Percentiles rank a stretch among this genome's conserved stretches.
Evolutionary conservation across 2,888 invertebrate species (phyloP).

Genomic region (Pollenia angustigena): DNA sequence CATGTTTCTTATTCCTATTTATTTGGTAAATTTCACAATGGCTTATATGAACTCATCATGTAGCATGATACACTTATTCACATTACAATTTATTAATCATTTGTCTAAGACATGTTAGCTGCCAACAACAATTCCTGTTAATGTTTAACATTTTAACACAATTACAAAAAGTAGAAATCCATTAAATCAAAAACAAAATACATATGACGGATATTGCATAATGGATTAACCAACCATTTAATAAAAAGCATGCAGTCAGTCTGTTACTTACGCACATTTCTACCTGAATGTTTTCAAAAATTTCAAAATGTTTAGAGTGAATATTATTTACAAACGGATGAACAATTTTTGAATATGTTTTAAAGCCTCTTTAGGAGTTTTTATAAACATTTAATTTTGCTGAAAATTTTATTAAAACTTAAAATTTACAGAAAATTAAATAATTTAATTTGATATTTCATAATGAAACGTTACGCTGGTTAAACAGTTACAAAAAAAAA

Average conservation of each 20-base stretch:
- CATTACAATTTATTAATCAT: constrained; percentile 9
- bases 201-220: constrained; percentile 50
- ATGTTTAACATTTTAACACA: constrained; percentile 61
- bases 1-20: constrained; percentile 19
- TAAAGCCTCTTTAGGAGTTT: not conserved
- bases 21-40: constrained; percentile 40
- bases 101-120: not conserved
- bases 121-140: constrained; percentile 19
- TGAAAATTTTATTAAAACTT: not conserved
- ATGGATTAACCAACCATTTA: constrained; percentile 49
- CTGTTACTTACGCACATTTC: not conserved
- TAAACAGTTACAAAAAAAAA: constrained; percentile 12
- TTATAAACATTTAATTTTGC: not conserved
- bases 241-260: not conserved
- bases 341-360: constrained; percentile 1
- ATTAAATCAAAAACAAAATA: constrained; percentile 17
- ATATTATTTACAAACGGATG: not conserved
- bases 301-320: not conserved
- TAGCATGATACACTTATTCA: not conserved
- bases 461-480: constrained; percentile 37
- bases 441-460: constrained; percentile 34
- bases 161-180: constrained; percentile 36
- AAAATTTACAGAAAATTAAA: constrained; percentile 3
- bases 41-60: constrained; percentile 20
- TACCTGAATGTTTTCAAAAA: not conserved